These are phyloP conservation scores for Stictonetta naevosa DNA, from an alignment of 2,113 vertebrate species.

Conservation along the genomic window DNA sequence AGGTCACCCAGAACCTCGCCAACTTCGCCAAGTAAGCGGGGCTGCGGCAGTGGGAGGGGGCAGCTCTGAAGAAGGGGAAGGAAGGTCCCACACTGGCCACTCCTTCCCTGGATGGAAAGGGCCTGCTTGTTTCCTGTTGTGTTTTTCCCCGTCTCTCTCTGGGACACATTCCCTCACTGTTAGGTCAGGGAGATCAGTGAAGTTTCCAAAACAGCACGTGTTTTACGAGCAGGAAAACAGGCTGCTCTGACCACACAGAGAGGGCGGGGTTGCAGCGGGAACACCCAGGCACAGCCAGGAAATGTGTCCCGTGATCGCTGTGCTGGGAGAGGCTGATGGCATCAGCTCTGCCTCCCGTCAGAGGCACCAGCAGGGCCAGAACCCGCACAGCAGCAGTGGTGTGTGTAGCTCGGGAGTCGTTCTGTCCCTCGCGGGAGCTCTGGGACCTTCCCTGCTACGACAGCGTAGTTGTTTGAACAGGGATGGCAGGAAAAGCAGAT, in stretches of 20 bases:
- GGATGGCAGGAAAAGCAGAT: neutral
- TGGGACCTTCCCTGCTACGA: neutral
- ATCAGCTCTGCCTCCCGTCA: neutral
- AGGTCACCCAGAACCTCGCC: slow-evolving; percentile 98
- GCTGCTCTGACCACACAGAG: neutral
- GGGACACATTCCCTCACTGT: neutral
- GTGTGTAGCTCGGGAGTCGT: neutral
- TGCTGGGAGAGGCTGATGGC: neutral
- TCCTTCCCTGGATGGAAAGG: neutral
- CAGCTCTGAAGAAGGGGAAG: neutral
- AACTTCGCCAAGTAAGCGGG: slow-evolving; percentile 94
- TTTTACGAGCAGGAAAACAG: neutral
- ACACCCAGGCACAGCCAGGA: neutral
- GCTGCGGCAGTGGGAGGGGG: neutral
- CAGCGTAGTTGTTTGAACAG: neutral
- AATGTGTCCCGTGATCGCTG: neutral
- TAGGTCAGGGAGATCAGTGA: neutral
- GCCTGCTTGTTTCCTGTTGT: neutral
- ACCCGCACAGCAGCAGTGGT: neutral
- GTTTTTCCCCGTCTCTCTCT: neutral
- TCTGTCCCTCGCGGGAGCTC: neutral
- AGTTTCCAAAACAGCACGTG: slow-evolving; percentile 51
- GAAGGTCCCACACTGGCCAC: neutral
- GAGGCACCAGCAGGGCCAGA: neutral
- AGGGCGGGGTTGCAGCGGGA: neutral